Evolutionary conservation across 2,888 invertebrate genomes (phyloP).

Genomic region (Artemia sp.): DNA sequence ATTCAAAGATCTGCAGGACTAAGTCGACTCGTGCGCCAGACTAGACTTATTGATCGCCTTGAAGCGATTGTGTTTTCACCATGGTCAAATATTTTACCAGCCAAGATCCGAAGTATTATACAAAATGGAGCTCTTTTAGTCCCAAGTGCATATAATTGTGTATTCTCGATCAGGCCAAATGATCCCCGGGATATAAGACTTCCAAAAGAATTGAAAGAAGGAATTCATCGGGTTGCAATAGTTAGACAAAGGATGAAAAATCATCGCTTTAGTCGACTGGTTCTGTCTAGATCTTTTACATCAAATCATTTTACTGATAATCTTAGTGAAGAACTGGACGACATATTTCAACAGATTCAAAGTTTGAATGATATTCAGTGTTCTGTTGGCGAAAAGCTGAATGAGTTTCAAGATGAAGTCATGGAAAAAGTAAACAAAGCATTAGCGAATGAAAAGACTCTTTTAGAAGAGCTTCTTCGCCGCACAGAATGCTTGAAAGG

Average conservation of each 20-base stretch:
- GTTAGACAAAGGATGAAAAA: conserved; percentile 16
- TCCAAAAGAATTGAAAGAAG: conserved; percentile 54
- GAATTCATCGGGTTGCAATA: conserved; percentile 54
- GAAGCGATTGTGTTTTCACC: conserved; percentile 62
- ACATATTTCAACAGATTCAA: neutral
- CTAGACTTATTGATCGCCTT: conserved; percentile 59
- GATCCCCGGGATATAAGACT: conserved; percentile 59
- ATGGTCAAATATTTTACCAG: conserved; percentile 41
- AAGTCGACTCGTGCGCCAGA: conserved; percentile 60
- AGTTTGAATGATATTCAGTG: neutral
- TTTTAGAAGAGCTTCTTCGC: too few species aligned
- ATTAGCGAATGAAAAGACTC: neutral
- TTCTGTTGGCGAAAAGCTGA: neutral
- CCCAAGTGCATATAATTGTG: conserved; percentile 52
- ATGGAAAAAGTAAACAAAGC: neutral
- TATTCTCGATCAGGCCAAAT: conserved; percentile 57
- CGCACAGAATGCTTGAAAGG: too few species aligned
- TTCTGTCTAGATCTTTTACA: neutral
- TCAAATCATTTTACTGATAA: conserved; percentile 2
- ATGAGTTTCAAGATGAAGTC: neutral
- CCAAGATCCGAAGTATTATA: conserved; percentile 45
- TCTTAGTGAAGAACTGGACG: neutral
- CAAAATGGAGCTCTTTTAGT: conserved; percentile 56
- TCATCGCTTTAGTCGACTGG: conserved; percentile 1
- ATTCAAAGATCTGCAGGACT: conserved; percentile 42